Percentiles rank a stretch among this genome's conserved stretches.
Conservation (phyloP, 2,888 invertebrate genomes). For the Drosophila suboccidentalis region DNA sequence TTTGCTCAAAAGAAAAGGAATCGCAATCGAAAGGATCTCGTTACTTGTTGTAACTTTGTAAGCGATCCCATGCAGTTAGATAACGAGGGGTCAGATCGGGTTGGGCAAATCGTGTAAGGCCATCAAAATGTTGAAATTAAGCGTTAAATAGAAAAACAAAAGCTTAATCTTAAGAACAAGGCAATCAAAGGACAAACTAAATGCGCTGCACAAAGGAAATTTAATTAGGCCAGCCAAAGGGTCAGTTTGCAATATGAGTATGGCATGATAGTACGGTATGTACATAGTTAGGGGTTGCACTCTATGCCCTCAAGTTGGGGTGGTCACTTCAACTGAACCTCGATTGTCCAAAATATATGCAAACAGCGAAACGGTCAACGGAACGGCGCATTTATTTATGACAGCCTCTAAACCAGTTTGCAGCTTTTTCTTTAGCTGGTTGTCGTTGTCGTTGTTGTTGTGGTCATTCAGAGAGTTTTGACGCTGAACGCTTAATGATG, state of each 20-base stretch:
- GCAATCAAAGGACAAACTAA: conserved; percentile 77
- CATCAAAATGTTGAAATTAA: conserved; percentile 79
- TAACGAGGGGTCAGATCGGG: conserved; percentile 61
- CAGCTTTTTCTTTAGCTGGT: conserved; percentile 33
- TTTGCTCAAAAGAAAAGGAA: conserved; percentile 41
- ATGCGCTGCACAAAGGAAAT: conserved; percentile 66
- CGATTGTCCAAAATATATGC: conserved; percentile 20
- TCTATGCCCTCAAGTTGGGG: conserved; percentile 38
- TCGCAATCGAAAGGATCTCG: conserved; percentile 25
- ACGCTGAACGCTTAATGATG: conserved; percentile 72
- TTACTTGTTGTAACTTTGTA: conserved; percentile 56
- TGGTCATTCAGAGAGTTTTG: conserved; percentile 57
- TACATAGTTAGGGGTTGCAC: conserved; percentile 49
- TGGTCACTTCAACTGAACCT: conserved; percentile 63
- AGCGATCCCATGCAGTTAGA: conserved; percentile 52
- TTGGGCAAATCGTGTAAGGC: conserved; percentile 64
- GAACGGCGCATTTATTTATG: conserved; percentile 60
- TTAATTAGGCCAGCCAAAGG: conserved; percentile 64
- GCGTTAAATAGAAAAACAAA: conserved; percentile 80
- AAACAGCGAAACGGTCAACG: conserved; percentile 41
- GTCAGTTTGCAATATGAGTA: conserved; percentile 42
- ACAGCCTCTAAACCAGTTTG: conserved; percentile 56
- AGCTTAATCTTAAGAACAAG: conserved; percentile 75
- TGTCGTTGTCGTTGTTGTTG: conserved; percentile 53
- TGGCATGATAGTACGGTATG: not conserved